These are phyloP conservation scores for Ascaphus truei DNA, from an alignment of 2,113 vertebrate genomes.

Conservation along the genomic window DNA sequence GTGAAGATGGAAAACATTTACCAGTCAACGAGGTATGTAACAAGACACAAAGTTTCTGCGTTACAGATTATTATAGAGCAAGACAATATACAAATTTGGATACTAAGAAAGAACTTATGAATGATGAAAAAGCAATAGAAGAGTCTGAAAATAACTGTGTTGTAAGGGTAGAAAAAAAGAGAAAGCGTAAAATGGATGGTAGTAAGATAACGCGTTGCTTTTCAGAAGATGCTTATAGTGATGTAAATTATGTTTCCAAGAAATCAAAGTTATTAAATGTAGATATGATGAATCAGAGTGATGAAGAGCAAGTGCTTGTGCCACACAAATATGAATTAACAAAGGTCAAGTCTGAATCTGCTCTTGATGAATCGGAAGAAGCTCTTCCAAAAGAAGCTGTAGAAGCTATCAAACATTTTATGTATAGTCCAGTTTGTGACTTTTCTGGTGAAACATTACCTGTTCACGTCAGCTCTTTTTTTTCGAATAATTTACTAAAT, in stretches of 20 bases:
- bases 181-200: slow-evolving; percentile 76
- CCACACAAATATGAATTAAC: slow-evolving; percentile 62
- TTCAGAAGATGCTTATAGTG: slow-evolving; percentile 71
- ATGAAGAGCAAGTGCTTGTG: slow-evolving; percentile 64
- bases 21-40: slow-evolving; percentile 62
- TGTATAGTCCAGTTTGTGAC: slow-evolving; percentile 70
- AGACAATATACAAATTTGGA: slow-evolving; percentile 74
- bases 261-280: slow-evolving; percentile 61
- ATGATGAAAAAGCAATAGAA: slow-evolving; percentile 73
- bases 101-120: slow-evolving; percentile 77
- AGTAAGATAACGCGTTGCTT: slow-evolving; percentile 80
- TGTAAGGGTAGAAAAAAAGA: slow-evolving; percentile 69
- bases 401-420: slow-evolving; percentile 69
- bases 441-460: slow-evolving; percentile 73
- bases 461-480: slow-evolving; percentile 73
- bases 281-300: slow-evolving; percentile 68
- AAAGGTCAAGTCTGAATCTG: slow-evolving; percentile 70
- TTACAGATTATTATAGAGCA: slow-evolving; percentile 69
- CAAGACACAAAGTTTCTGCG: slow-evolving; percentile 75
- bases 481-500: slow-evolving; percentile 58
- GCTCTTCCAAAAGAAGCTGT: slow-evolving; percentile 55
- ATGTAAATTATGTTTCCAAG: slow-evolving; percentile 68
- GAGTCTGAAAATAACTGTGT: slow-evolving; percentile 66
- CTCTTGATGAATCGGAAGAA: slow-evolving; percentile 67
- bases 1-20: slow-evolving; percentile 64